Percentiles rank a stretch among this genome's conserved stretches.
phyloP scores from a whole-genome alignment of 2,797 vertebrate genomes.

The Etheostoma nigrum region DNA sequence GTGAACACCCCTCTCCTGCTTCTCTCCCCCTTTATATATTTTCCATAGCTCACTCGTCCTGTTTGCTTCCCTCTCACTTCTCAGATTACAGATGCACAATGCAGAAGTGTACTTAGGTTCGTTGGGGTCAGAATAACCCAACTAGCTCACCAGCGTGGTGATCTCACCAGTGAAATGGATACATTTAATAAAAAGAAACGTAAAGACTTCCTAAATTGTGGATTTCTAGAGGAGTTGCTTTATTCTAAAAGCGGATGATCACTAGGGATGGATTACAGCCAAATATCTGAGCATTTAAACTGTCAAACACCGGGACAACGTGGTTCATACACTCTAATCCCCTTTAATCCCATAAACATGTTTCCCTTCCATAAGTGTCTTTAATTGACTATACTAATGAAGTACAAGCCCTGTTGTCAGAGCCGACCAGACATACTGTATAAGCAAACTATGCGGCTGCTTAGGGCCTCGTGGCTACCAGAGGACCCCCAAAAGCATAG shows the following conservation, averaged over 20 bases:
- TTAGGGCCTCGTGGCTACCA: too few species aligned
- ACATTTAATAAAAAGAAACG: constrained; percentile 14
- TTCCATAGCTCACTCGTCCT: constrained; percentile 30
- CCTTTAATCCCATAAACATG: constrained; percentile 36
- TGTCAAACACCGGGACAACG: constrained; percentile 32
- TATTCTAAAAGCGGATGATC: constrained; percentile 16
- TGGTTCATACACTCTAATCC: constrained; percentile 19
- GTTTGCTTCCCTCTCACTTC: constrained; percentile 38
- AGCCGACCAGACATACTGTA: too few species aligned
- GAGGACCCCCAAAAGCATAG: too few species aligned
- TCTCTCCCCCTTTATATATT: constrained; percentile 8
- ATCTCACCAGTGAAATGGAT: constrained; percentile 13
- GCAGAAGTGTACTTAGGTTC: constrained; percentile 4
- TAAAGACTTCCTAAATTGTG: background rate
- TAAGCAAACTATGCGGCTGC: too few species aligned
- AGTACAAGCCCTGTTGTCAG: constrained; percentile 4
- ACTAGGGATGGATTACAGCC: constrained; percentile 6
- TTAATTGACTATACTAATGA: constrained; percentile 41
- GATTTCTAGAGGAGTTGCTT: constrained; percentile 9
- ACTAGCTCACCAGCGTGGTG: background rate
- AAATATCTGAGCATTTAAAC: constrained; percentile 31
- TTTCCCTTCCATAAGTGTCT: constrained; percentile 37
- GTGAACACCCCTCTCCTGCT: constrained; percentile 25
- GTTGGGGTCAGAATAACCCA: constrained; percentile 18
- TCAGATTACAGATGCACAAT: constrained; percentile 63